Base-by-base conservation (phyloP, 2,888 invertebrate species). In the Frankliniella fusca region DNA sequence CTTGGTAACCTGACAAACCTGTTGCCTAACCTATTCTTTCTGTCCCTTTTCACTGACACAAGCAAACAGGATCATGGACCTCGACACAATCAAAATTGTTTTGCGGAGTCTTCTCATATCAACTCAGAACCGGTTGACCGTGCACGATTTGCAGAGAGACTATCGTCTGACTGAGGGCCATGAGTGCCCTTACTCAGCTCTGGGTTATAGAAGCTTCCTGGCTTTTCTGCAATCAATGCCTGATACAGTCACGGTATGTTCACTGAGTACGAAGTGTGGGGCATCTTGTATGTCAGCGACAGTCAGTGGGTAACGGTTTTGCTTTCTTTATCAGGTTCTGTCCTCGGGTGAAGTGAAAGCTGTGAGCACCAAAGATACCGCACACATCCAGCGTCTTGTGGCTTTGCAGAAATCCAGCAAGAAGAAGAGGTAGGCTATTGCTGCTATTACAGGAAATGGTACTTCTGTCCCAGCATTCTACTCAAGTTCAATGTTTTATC, bases 261-360 rank as follows among this genome's bases (percentile, higher is more conserved):
- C 0, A 3, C 0, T 20, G 11, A 23, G 11, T 9, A 11, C 0
- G 23, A 70, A 3, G 8, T 76, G 9, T 27, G 8, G 23, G 27
- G 5, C 12, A 10, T n/a, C 1, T 10, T 0, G 23, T 23, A 0
- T 10, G 11, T 10, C 10, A 8, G 0, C 0, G 23, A 0, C 12
- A 20, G 23, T 11, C 1, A 18, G 5, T 23, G 0, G 10, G 1
- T 76, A 12, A 12, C 8, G 1, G 7, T 70, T 61, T 15, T 18
- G 18, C 20, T 7, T n/a, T 61, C 12, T 20, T 61, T 23, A 5
- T 27, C 23, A 76, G 70, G 8, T 76, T 7, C 12, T 27, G 8
- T 27, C 70, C 12, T 9, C 12, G 9, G 70, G 70, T 3, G 27
- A 23, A 10, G 70, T 76, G 70, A 12, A 12, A 27, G 70, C 23